A percentile compares a stretch with the other conserved stretches of the same genome.
phyloP scores from a whole-genome alignment of 2,888 invertebrate genomes.

The Trissolcus japonicus region DNA sequence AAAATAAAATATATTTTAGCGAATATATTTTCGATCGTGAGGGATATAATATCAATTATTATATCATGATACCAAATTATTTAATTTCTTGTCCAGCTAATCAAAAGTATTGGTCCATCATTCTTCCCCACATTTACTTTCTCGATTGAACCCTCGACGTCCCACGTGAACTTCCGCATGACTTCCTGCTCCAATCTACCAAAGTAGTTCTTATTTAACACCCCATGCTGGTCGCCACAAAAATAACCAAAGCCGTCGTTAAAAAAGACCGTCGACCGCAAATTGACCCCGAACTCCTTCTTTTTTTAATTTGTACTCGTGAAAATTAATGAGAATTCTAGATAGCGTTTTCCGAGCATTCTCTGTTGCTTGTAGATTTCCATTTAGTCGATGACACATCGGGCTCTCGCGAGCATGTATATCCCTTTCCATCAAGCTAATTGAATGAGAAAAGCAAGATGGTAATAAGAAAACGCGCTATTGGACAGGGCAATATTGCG shows the following conservation, averaged over 20 bases:
- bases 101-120: no score
- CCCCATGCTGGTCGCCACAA: neutral
- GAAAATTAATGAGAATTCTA: no score
- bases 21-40: no score
- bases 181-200: slow-evolving; percentile 25
- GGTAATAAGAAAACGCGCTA: slow-evolving; percentile 40
- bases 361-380: neutral
- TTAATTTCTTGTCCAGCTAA: no score
- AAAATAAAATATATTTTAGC: no score
- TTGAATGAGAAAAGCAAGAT: slow-evolving; percentile 41
- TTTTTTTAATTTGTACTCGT: no score
- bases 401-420: slow-evolving; percentile 1
- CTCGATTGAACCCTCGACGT: neutral
- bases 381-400: slow-evolving; percentile 31
- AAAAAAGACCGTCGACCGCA: neutral
- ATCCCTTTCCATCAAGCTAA: slow-evolving; percentile 39
- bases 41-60: no score
- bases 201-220: slow-evolving; percentile 16
- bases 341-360: neutral
- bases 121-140: no score
- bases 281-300: neutral
- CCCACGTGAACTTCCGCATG: slow-evolving; percentile 19
- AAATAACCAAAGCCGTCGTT: neutral
- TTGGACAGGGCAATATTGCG: slow-evolving; percentile 46
- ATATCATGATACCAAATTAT: no score